phyloP scores from a whole-genome alignment of 92 coral and sea anemone genomes.

The Montipora capitata region DNA sequence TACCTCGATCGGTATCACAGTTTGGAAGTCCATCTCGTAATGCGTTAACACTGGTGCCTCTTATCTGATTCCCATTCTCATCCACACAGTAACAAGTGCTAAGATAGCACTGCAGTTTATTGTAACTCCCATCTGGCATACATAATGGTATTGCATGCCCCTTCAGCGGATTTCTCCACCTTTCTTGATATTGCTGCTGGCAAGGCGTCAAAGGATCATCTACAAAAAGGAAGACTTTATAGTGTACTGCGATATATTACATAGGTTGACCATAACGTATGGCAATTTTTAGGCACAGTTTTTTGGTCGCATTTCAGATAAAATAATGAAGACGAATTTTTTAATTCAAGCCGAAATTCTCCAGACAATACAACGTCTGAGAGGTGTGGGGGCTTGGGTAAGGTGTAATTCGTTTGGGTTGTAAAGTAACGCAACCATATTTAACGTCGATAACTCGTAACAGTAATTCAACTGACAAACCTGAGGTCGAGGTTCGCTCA shows the following conservation, averaged over 20 bases:
- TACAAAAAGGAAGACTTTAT: neutral
- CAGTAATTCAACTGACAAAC: too few species aligned
- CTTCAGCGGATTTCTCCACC: conserved; percentile 54
- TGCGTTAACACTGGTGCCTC: conserved; percentile 77
- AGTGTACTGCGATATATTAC: too few species aligned
- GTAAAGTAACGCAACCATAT: too few species aligned
- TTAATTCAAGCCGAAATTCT: neutral
- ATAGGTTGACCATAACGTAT: too few species aligned
- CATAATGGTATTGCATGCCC: conserved; percentile 88
- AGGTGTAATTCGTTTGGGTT: too few species aligned
- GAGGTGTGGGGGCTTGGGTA: too few species aligned
- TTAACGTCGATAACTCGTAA: too few species aligned
- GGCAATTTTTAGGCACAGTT: too few species aligned
- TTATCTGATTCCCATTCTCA: conserved; percentile 85
- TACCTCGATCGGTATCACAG: conserved; percentile 47
- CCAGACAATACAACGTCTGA: neutral
- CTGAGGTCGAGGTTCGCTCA: too few species aligned
- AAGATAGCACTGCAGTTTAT: conserved; percentile 83
- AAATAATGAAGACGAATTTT: too few species aligned
- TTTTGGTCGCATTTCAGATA: too few species aligned
- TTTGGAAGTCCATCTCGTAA: conserved; percentile 40
- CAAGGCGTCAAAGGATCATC: conserved; percentile 76
- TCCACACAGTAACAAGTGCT: conserved; percentile 92
- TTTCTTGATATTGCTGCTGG: conserved; percentile 79
- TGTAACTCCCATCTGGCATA: conserved; percentile 82